Conservation (phyloP, 2,797 vertebrate genomes). For the Trematomus bernacchii region DNA sequence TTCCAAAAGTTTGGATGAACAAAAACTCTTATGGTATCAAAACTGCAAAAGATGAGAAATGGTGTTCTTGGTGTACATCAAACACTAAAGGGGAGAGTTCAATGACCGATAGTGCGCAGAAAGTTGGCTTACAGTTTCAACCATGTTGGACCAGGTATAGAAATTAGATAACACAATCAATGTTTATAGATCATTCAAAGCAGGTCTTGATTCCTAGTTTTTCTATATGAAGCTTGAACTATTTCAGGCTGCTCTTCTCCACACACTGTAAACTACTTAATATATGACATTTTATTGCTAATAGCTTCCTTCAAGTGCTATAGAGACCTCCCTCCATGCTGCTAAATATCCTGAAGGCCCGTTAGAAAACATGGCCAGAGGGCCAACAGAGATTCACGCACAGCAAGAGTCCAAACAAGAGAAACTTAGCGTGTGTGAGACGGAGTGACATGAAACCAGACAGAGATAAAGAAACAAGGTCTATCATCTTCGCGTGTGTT, state of each 20-base stretch:
- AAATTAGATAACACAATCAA: too few relatives aligned
- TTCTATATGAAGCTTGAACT: background rate
- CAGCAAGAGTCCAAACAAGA: slow-evolving; percentile 41
- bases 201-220: background rate
- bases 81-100: background rate
- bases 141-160: too few relatives aligned
- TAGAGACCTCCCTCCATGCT: slow-evolving; percentile 36
- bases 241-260: slow-evolving; percentile 17
- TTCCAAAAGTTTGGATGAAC: background rate
- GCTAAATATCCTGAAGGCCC: slow-evolving; percentile 53
- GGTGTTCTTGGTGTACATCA: background rate
- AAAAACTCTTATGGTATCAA: too few relatives aligned
- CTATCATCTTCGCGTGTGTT: background rate
- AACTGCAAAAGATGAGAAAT: too few relatives aligned
- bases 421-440: background rate
- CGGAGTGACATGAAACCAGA: background rate
- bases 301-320: slow-evolving; percentile 49
- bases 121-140: too few relatives aligned
- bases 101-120: too few relatives aligned
- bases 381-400: slow-evolving; percentile 45
- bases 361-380: slow-evolving; percentile 43
- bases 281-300: slow-evolving; percentile 46
- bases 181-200: too few relatives aligned
- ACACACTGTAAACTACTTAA: slow-evolving; percentile 32
- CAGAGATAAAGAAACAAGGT: slow-evolving; percentile 14